These are phyloP conservation scores for Rhodeus uyekii DNA, from an alignment of 2,797 vertebrate genomes.

Conservation along the genomic window DNA sequence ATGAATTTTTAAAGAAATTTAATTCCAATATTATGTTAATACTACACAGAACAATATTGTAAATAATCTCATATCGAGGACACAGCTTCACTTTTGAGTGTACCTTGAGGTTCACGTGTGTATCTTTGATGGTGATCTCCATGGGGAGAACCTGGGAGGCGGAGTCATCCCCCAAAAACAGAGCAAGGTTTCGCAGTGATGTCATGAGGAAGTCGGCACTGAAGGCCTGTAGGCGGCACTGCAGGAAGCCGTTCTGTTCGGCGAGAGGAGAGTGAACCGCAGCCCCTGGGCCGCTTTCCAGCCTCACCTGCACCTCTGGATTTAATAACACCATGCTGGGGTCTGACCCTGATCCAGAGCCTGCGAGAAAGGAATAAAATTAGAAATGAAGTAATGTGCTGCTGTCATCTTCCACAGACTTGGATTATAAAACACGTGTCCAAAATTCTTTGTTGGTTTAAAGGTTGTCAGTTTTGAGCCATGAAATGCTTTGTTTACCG, in stretches of 20 bases:
- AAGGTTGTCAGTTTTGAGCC: not conserved
- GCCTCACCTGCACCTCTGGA: constrained; percentile 87
- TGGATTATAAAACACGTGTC: not conserved
- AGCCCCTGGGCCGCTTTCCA: constrained; percentile 89
- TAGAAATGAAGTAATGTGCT: not conserved
- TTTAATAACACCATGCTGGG: constrained; percentile 64
- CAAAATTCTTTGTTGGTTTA: not conserved
- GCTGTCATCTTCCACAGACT: not conserved
- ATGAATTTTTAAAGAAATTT: not conserved
- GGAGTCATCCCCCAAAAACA: constrained; percentile 91
- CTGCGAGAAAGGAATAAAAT: constrained; percentile 25
- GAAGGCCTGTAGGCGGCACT: constrained; percentile 88
- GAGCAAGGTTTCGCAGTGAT: constrained; percentile 88
- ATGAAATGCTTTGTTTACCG: not conserved
- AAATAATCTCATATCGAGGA: not conserved
- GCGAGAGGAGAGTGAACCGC: constrained; percentile 86
- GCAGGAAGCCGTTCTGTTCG: constrained; percentile 92
- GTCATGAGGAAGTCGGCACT: constrained; percentile 89
- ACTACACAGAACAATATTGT: not conserved
- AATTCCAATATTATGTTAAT: not conserved
- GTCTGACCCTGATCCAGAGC: constrained; percentile 34
- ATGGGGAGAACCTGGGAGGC: constrained; percentile 91
- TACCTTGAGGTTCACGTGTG: constrained; percentile 90
- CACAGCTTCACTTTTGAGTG: not conserved
- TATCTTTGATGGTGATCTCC: constrained; percentile 91